Percentiles rank a stretch among this genome's conserved stretches.
Conservation (phyloP, 30 jellyfish, hydroid and myxozoan species). For the Aurelia sp. region DNA sequence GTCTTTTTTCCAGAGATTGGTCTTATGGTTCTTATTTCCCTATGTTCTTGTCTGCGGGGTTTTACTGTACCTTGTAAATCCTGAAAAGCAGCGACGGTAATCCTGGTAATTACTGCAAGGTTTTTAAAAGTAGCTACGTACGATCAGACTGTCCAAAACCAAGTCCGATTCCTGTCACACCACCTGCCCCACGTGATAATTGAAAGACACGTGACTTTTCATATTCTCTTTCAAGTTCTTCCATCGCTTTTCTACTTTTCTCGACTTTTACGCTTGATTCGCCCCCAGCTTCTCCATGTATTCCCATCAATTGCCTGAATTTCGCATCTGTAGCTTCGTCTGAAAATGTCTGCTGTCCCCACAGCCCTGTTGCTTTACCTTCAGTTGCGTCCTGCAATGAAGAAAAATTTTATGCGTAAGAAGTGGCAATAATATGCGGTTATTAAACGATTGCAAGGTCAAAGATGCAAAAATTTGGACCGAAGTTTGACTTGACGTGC, state of each 20-base stretch:
- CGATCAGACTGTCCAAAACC: conserved; percentile 79
- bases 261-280: conserved; percentile 65
- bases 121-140: background rate
- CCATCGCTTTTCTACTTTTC: conserved; percentile 86
- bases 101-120: no score
- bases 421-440: no score
- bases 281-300: conserved; percentile 60
- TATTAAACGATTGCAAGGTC: no score
- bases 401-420: background rate
- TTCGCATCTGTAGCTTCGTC: conserved; percentile 92
- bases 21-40: no score
- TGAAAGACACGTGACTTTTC: conserved; percentile 95
- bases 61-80: no score
- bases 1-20: no score
- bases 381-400: conserved; percentile 49
- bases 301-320: conserved; percentile 94
- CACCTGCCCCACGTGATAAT: conserved; percentile 98
- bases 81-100: no score
- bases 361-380: conserved; percentile 30
- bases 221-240: conserved; percentile 89
- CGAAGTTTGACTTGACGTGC: no score
- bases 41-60: no score
- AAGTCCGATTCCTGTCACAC: conserved; percentile 93
- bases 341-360: conserved; percentile 83
- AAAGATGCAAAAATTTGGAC: no score